These are phyloP conservation scores for Apotomis turbidana DNA, from an alignment of 2,888 invertebrate species.

Conservation along the genomic window DNA sequence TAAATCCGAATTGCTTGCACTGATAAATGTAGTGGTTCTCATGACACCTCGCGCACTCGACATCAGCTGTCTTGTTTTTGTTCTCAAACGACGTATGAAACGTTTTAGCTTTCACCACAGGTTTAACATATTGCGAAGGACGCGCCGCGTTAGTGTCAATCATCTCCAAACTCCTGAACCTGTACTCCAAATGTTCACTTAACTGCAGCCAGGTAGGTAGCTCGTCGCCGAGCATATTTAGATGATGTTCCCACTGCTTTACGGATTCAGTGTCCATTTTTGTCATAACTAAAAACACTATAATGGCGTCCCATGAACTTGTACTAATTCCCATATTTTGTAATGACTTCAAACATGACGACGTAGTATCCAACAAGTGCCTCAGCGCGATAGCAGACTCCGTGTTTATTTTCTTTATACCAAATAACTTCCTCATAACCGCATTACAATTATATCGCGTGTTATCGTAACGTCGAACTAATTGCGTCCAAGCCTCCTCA, in stretches of 20 bases:
- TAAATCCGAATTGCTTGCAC: neutral
- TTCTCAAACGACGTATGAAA: constrained; percentile 1
- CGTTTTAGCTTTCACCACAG: constrained; percentile 2
- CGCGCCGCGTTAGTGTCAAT: constrained; percentile 14
- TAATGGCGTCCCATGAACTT: constrained; percentile 4
- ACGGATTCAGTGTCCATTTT: constrained; percentile 15
- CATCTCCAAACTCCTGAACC: constrained; percentile 20
- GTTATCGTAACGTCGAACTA: constrained; percentile 45
- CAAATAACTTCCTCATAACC: constrained; percentile 44
- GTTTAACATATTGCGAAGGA: neutral
- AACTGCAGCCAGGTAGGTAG: constrained; percentile 13
- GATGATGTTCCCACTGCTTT: constrained; percentile 12
- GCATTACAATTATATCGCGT: constrained; percentile 44
- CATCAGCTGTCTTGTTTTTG: neutral
- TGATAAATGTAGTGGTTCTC: constrained; percentile 10
- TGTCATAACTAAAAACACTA: constrained; percentile 5
- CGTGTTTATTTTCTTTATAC: constrained; percentile 4
- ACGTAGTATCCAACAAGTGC: constrained; percentile 10
- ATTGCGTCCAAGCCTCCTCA: constrained; percentile 43
- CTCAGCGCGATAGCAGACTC: constrained; percentile 14
- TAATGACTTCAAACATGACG: constrained; percentile 22
- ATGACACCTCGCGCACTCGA: constrained; percentile 9
- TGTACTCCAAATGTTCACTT: constrained; percentile 3
- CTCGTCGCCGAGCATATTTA: constrained; percentile 5
- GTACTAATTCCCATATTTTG: constrained; percentile 16